These are phyloP conservation scores for Idaea biselata DNA, from an alignment of 2,888 invertebrate genomes.

Conservation along the genomic window DNA sequence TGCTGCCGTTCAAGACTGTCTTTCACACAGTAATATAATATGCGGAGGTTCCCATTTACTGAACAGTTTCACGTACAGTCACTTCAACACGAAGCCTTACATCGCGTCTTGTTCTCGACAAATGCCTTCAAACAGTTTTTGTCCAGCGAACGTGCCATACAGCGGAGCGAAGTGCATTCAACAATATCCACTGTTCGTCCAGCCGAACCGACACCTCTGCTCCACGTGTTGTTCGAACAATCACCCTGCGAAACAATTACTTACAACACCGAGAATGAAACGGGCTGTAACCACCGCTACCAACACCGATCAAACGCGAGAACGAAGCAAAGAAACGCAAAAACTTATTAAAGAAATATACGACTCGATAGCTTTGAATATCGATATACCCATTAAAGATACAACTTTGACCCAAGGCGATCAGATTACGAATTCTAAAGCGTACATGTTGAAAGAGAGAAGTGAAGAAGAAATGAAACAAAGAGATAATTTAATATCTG, in stretches of 20 bases:
- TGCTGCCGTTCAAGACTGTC: constrained; percentile 55
- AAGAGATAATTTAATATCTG: constrained; percentile 35
- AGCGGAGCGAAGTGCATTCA: constrained; percentile 45
- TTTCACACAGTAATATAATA: constrained; percentile 44
- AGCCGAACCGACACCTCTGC: constrained; percentile 45
- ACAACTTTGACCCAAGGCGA: constrained; percentile 12
- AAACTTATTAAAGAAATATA: constrained; percentile 70
- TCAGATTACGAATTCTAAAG: constrained; percentile 27
- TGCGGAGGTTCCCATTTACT: constrained; percentile 48
- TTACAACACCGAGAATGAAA: neutral
- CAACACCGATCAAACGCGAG: constrained; percentile 48
- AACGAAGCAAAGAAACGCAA: constrained; percentile 54
- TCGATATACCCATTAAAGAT: constrained; percentile 27
- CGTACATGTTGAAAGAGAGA: constrained; percentile 31
- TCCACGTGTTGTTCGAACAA: constrained; percentile 43
- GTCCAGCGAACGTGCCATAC: constrained; percentile 35
- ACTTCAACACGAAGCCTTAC: constrained; percentile 47
- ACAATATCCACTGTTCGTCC: constrained; percentile 58
- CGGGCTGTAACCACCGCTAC: constrained; percentile 42
- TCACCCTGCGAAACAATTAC: neutral
- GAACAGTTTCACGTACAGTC: constrained; percentile 55
- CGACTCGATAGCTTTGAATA: constrained; percentile 58
- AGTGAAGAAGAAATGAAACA: constrained; percentile 23
- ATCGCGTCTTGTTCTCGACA: constrained; percentile 47
- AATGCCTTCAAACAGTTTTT: constrained; percentile 35